Percentiles rank a stretch among this genome's conserved stretches.
These are phyloP conservation scores for Myiothlypis coronata DNA, from an alignment of 2,797 vertebrate species.

Conservation along the genomic window DNA sequence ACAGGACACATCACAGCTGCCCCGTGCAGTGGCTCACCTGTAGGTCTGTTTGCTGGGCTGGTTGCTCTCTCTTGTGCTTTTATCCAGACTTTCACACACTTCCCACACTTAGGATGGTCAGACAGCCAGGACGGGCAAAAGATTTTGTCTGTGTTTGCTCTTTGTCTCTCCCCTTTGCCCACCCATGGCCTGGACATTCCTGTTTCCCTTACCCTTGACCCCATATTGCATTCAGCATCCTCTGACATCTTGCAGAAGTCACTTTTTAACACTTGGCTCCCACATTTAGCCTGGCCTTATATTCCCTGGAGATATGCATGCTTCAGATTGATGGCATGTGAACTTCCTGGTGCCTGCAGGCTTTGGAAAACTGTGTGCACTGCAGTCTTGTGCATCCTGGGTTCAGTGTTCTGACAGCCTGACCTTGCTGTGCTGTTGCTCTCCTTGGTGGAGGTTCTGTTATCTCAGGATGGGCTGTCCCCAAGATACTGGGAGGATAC, in stretches of 20 bases:
- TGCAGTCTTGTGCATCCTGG: background rate
- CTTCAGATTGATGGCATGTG: background rate
- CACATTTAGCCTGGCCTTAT: background rate
- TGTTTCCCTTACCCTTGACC: background rate
- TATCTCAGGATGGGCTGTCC: background rate
- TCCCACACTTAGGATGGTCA: background rate
- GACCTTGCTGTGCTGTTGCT: background rate
- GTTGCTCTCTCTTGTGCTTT: background rate
- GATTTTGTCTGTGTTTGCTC: background rate
- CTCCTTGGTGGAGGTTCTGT: background rate
- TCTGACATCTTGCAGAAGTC: background rate
- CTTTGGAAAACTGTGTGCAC: background rate
- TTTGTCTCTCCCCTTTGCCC: background rate
- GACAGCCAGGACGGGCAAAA: background rate
- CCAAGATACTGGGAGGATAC: background rate
- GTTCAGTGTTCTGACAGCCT: background rate
- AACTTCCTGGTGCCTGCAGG: background rate
- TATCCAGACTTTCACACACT: background rate
- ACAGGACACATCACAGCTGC: background rate
- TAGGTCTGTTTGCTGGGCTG: background rate
- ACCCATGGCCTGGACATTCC: background rate
- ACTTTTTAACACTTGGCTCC: background rate
- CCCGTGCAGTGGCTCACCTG: rapidly evolving
- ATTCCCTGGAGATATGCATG: background rate
- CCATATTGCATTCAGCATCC: background rate